Base-by-base conservation (phyloP, 2,797 vertebrate genomes). In the Prionace glauca region DNA sequence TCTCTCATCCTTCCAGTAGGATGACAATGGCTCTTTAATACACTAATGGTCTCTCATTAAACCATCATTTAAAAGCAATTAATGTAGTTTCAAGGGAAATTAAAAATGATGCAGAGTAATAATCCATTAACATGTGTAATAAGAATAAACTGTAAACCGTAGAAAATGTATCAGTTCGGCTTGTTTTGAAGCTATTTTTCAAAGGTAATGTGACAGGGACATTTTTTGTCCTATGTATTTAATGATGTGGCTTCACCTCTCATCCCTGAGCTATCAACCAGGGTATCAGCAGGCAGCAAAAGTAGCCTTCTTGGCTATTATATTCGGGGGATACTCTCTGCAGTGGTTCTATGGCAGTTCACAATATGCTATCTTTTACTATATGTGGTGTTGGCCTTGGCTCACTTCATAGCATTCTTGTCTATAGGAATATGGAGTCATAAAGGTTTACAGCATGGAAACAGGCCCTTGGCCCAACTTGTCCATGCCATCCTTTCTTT, bases 61-160 rank as follows among this genome's bases (percentile, higher is more conserved):
- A 65, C 26, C 45, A 77, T 95, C 29, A 95, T 95, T 95, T 95
- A 95, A 95, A 95, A 74, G 93, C 93, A 74, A 95, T 95, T 95
- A 95, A 95, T 72, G 71, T 32, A 74, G 45, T 77, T 95, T 95
- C 93, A 56, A 74, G 71, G 93, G 93, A 74, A 77, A 95, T 95
- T 95, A 95, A 77, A 95, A 95, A 77, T 50, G 45, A 77, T 74
- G 71, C 69, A 60, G 71, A 29, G 50, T 95, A 95, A 95, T 95
- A 77, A 77, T 45, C 24, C 45, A 95, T 95, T 95, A 77, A 95
- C 36, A 60, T 95, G 71, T 56, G 77, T 77, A 56, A 72, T 90
- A 62, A 90, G 65, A 69, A 65, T 69, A 69, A 92, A 92, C 36
- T 36, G 65, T 65, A 95, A 95, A 95, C 93, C 32, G 26, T 32